These are phyloP conservation scores for Ornithoptera alexandrae DNA, from an alignment of 2,888 invertebrate genomes.

Conservation along the genomic window DNA sequence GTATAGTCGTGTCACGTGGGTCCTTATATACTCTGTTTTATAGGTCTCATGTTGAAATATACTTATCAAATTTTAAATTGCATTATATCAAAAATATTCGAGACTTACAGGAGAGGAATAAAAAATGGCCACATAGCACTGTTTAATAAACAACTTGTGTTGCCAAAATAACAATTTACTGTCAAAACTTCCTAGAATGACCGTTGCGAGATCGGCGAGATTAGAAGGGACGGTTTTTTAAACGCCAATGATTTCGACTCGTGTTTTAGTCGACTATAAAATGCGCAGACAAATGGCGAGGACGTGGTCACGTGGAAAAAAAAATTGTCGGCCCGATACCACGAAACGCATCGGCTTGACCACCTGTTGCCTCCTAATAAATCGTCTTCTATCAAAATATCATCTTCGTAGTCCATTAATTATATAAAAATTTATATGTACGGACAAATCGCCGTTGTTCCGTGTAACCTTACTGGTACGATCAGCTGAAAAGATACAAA, in stretches of 20 bases:
- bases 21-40: no score
- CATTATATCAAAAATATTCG: no score
- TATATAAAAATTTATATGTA: conserved; percentile 70
- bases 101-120: not conserved
- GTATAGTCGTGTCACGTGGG: no score
- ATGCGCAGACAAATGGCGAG: conserved; percentile 37
- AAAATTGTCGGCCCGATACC: conserved; percentile 43
- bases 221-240: conserved; percentile 45
- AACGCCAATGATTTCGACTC: conserved; percentile 44
- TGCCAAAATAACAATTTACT: conserved; percentile 39
- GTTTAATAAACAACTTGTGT: conserved; percentile 34
- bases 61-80: not conserved
- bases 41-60: no score
- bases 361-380: conserved; percentile 67
- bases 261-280: conserved; percentile 35
- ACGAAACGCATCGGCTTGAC: conserved; percentile 52
- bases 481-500: conserved; percentile 42
- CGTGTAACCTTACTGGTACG: conserved; percentile 40
- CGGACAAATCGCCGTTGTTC: conserved; percentile 63
- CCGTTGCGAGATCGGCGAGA: conserved; percentile 44
- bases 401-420: conserved; percentile 66
- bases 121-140: not conserved
- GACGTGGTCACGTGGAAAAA: conserved; percentile 36
- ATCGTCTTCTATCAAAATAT: conserved; percentile 70
- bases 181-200: conserved; percentile 40